A percentile compares a stretch with the other conserved stretches of the same genome.
Conservation (phyloP, 1,140 invertebrate species). For the Drosophila novamexicana region DNA sequence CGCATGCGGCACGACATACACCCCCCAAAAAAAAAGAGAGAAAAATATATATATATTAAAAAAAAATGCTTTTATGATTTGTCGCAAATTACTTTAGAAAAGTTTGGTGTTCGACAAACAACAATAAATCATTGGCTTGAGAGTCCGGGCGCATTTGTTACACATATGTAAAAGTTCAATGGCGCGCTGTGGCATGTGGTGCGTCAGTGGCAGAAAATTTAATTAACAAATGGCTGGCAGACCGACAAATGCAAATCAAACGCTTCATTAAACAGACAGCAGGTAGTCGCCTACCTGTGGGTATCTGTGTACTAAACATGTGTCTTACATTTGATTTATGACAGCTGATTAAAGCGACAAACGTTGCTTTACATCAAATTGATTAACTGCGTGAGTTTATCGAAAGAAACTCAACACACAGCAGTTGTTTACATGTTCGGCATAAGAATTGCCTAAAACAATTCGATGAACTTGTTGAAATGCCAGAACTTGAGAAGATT, state of each 20-base stretch:
- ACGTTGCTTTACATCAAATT: conserved; percentile 33
- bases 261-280: conserved; percentile 64
- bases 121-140: conserved; percentile 66
- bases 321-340: conserved; percentile 53
- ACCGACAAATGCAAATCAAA: conserved; percentile 59
- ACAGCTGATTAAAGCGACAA: conserved; percentile 25
- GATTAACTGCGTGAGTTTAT: conserved; percentile 62
- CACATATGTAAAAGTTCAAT: conserved; percentile 27
- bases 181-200: conserved; percentile 15
- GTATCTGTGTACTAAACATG: neutral
- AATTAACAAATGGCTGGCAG: conserved; percentile 69
- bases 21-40: conserved; percentile 12
- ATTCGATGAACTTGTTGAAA: neutral
- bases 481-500: neutral
- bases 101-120: conserved; percentile 77
- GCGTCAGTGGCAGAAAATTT: conserved; percentile 44
- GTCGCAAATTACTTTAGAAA: conserved; percentile 81
- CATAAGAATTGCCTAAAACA: conserved; percentile 13
- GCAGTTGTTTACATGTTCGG: neutral
- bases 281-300: conserved; percentile 17
- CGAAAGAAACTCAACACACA: conserved; percentile 8
- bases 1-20: conserved; percentile 37
- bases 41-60: conserved; percentile 1
- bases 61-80: conserved; percentile 71
- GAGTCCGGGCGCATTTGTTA: conserved; percentile 25